These are phyloP conservation scores for Cyprinus carpio DNA, from an alignment of 2,113 vertebrate genomes.

Conservation along the genomic window DNA sequence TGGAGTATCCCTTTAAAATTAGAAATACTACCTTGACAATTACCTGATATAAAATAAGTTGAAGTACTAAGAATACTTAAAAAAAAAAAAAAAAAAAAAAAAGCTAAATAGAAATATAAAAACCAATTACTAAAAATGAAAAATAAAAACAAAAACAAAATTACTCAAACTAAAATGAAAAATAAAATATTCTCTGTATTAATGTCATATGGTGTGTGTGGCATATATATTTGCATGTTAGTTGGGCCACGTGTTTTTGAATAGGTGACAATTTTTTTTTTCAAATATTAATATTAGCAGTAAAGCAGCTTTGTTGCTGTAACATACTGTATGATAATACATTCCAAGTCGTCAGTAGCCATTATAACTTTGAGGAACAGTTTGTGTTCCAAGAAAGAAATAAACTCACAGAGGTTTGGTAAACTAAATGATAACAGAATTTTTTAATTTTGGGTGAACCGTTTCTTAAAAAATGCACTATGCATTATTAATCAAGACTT, in stretches of 20 bases:
- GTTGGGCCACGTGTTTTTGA: not conserved
- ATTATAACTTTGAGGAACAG: not conserved
- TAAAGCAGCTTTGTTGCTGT: not conserved
- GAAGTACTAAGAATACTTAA: not conserved
- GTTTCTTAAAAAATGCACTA: not conserved
- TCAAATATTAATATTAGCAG: not conserved
- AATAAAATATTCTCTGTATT: not conserved
- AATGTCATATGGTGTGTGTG: not conserved
- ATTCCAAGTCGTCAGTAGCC: not conserved
- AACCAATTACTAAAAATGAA: too few species aligned
- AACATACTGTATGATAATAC: not conserved
- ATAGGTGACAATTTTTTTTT: not conserved
- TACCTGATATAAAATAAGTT: not conserved
- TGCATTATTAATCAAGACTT: conserved; percentile 33
- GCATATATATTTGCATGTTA: not conserved
- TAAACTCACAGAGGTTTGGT: not conserved
- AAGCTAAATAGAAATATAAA: too few species aligned
- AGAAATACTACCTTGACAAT: not conserved
- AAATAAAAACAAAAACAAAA: not conserved
- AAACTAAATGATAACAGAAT: not conserved
- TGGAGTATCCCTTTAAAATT: too few species aligned
- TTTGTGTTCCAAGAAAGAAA: not conserved
- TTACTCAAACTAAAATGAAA: not conserved
- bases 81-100: too few species aligned
- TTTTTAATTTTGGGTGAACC: not conserved